These are phyloP conservation scores for Asteroscopus sphinx DNA, from an alignment of 2,888 invertebrate genomes.

Conservation along the genomic window DNA sequence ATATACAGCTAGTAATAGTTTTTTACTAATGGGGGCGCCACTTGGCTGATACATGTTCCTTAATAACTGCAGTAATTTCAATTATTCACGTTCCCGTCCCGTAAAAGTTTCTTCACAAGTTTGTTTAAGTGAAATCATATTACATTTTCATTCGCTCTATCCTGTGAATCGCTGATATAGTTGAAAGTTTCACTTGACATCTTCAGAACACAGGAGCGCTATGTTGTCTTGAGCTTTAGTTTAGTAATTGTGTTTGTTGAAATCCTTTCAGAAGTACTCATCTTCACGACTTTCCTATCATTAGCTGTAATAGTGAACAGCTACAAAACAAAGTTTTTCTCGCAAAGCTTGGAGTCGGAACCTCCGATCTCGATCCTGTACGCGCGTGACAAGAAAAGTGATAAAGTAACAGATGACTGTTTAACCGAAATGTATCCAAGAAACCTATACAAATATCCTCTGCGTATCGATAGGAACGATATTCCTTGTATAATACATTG, in stretches of 20 bases:
- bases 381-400: constrained; percentile 81
- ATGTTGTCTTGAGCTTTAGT: constrained; percentile 7
- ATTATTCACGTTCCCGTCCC: constrained; percentile 27
- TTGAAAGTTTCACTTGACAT: constrained; percentile 22
- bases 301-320: constrained; percentile 67
- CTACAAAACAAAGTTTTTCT: constrained; percentile 75
- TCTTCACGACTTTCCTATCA: constrained; percentile 65
- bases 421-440: constrained; percentile 84
- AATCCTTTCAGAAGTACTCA: constrained; percentile 77
- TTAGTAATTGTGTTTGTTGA: constrained; percentile 41
- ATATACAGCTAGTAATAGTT: too few species aligned
- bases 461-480: constrained; percentile 81
- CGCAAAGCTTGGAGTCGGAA: constrained; percentile 78
- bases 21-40: too few species aligned
- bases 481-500: constrained; percentile 86
- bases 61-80: constrained; percentile 37
- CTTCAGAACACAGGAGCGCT: constrained; percentile 2
- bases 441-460: constrained; percentile 81
- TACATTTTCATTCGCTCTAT: constrained; percentile 17
- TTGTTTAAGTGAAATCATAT: constrained; percentile 32
- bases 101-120: constrained; percentile 28
- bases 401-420: constrained; percentile 78
- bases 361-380: constrained; percentile 81
- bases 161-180: constrained; percentile 12
- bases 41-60: too few species aligned